Conservation (phyloP, 2,797 vertebrate genomes). For the Pagetopsis macropterus region DNA sequence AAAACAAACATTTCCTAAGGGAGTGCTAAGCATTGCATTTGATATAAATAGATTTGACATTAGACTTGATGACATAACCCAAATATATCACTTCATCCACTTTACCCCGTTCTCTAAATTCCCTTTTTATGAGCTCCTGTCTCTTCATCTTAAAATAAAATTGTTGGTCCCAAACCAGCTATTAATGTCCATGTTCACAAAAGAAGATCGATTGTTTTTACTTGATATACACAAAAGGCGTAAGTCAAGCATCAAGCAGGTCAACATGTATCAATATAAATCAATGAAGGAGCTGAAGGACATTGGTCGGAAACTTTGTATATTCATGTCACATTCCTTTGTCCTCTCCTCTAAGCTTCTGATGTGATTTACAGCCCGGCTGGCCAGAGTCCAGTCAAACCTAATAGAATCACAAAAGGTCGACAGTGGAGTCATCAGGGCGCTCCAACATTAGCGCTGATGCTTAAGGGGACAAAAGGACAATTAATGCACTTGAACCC, state of each 20-base stretch:
- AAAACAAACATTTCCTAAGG: constrained; percentile 14
- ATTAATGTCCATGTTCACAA: not conserved
- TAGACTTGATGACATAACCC: constrained; percentile 30
- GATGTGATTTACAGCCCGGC: constrained; percentile 69
- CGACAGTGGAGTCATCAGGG: constrained; percentile 29
- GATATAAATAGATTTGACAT: constrained; percentile 33
- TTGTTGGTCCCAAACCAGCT: not conserved
- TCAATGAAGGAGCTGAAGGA: constrained; percentile 30
- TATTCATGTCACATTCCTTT: constrained; percentile 23
- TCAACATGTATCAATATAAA: constrained; percentile 27
- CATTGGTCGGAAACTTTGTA: constrained; percentile 39
- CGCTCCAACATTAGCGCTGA: constrained; percentile 16
- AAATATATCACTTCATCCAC: constrained; percentile 30
- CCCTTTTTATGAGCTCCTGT: not conserved
- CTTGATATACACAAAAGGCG: not conserved
- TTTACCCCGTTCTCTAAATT: not conserved
- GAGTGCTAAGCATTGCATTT: constrained; percentile 2
- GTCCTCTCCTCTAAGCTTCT: constrained; percentile 40
- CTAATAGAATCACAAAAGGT: constrained; percentile 62
- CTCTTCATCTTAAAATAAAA: constrained; percentile 1
- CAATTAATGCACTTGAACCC: constrained; percentile 38
- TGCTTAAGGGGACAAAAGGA: constrained; percentile 20
- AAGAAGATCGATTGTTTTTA: not conserved
- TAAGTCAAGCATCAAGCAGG: constrained; percentile 2
- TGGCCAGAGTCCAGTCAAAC: constrained; percentile 58